phyloP scores from a whole-genome alignment of 2,113 vertebrate species.

The Mystacornis crossleyi region DNA sequence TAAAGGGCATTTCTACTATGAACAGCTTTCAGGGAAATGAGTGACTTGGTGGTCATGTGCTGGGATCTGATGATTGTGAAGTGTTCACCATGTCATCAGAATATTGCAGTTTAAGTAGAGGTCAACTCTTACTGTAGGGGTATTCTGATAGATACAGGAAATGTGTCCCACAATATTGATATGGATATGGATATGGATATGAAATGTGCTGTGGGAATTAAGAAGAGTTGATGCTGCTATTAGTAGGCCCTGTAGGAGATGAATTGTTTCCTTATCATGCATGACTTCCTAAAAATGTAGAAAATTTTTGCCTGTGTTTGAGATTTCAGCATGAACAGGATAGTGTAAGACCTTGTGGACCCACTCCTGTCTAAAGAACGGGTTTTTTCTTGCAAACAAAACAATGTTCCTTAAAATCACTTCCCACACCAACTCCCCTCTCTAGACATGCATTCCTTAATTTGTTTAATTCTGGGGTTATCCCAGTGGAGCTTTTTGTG shows the following conservation, averaged over 20 bases:
- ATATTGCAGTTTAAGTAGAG: background rate
- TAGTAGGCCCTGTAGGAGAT: background rate
- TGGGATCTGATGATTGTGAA: background rate
- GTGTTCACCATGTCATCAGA: background rate
- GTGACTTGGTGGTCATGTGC: background rate
- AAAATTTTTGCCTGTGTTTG: constrained; percentile 23
- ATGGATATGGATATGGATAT: background rate
- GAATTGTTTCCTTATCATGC: constrained; percentile 8
- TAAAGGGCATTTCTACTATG: background rate
- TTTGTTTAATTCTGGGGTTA: background rate
- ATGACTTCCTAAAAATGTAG: constrained; percentile 34
- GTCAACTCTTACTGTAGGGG: background rate
- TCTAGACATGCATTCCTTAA: background rate
- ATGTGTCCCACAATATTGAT: background rate
- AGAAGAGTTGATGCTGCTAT: background rate
- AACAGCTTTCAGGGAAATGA: background rate
- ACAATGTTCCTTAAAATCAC: background rate
- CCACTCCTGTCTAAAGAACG: background rate
- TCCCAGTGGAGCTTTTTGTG: background rate
- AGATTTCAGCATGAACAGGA: constrained; percentile 24
- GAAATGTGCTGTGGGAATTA: background rate
- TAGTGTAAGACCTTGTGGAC: background rate
- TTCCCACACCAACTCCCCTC: background rate
- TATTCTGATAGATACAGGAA: background rate
- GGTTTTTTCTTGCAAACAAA: background rate